Percentiles rank a stretch among this genome's conserved stretches.
phyloP scores from a whole-genome alignment of 2,888 invertebrate genomes.

The Hoplodrina ambigua region DNA sequence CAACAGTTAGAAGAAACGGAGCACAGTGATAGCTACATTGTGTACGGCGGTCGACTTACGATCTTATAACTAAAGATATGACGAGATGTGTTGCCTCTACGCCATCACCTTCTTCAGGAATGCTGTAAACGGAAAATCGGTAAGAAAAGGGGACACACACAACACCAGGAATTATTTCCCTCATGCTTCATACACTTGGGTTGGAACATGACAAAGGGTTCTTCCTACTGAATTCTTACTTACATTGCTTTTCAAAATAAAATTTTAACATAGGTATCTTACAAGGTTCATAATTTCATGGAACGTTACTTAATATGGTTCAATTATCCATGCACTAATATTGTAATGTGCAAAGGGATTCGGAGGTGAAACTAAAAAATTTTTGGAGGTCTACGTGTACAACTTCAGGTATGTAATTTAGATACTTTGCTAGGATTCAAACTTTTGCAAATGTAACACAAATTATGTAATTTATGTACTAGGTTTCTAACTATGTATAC shows the following conservation, averaged over 20 bases:
- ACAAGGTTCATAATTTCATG: conserved; percentile 27
- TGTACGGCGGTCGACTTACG: conserved; percentile 83
- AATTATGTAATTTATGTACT: conserved; percentile 26
- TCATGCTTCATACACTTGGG: conserved; percentile 66
- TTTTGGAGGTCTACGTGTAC: conserved; percentile 23
- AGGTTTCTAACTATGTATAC: conserved; percentile 45
- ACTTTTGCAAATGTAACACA: conserved; percentile 34
- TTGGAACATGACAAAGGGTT: conserved; percentile 39
- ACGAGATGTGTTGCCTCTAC: conserved; percentile 86
- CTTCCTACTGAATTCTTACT: conserved; percentile 24
- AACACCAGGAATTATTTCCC: conserved; percentile 60
- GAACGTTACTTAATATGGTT: conserved; percentile 8
- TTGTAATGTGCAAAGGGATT: conserved; percentile 29
- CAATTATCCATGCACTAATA: conserved; percentile 36
- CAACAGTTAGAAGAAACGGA: conserved; percentile 67
- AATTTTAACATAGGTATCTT: conserved; percentile 15
- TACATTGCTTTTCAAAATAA: conserved; percentile 32
- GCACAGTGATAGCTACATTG: conserved; percentile 70
- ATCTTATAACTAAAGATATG: conserved; percentile 90
- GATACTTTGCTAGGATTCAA: conserved; percentile 26
- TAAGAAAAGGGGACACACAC: conserved; percentile 83
- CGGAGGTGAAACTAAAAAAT: conserved; percentile 24
- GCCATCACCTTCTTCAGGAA: conserved; percentile 95
- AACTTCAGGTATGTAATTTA: conserved; percentile 30
- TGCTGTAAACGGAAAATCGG: conserved; percentile 91